Percentiles rank a stretch among this genome's conserved stretches.
These are phyloP conservation scores for Glaucopsyche alexis DNA, from an alignment of 2,888 invertebrate species.

Conservation along the genomic window DNA sequence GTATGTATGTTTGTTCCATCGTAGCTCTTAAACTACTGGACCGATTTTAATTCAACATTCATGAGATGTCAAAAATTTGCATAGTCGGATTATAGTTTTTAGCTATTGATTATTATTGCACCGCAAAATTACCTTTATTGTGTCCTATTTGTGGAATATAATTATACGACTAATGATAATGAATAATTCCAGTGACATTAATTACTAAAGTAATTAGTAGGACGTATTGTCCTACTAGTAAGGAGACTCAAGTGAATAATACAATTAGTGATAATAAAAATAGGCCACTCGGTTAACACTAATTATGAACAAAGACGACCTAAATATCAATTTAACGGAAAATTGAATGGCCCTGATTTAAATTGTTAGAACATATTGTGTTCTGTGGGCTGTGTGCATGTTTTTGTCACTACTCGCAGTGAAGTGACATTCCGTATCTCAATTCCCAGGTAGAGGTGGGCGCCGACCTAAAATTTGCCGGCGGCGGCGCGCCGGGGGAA, in stretches of 20 bases:
- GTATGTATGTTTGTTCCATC: too few species aligned
- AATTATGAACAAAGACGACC: neutral
- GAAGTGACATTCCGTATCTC: too few species aligned
- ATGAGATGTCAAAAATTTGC: too few species aligned
- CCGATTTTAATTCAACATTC: too few species aligned
- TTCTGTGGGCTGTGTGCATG: neutral
- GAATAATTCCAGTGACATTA: neutral
- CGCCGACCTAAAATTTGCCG: too few species aligned
- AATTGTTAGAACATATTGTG: neutral
- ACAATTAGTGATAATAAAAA: neutral
- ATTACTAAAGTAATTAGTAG: constrained; percentile 11
- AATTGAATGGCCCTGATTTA: neutral
- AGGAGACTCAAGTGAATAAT: neutral
- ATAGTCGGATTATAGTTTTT: too few species aligned
- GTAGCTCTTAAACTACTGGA: too few species aligned
- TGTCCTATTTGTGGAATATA: neutral
- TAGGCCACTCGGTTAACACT: neutral
- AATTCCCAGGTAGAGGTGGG: too few species aligned
- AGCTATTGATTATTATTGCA: too few species aligned
- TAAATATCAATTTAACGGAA: neutral
- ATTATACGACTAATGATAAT: neutral
- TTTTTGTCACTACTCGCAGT: too few species aligned
- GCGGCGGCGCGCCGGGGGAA: too few species aligned
- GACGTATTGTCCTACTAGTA: neutral
- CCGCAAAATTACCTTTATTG: too few species aligned